Evolutionary conservation across 2,113 vertebrate genomes (phyloP).

Genomic region (Coreoperca whiteheadi): DNA sequence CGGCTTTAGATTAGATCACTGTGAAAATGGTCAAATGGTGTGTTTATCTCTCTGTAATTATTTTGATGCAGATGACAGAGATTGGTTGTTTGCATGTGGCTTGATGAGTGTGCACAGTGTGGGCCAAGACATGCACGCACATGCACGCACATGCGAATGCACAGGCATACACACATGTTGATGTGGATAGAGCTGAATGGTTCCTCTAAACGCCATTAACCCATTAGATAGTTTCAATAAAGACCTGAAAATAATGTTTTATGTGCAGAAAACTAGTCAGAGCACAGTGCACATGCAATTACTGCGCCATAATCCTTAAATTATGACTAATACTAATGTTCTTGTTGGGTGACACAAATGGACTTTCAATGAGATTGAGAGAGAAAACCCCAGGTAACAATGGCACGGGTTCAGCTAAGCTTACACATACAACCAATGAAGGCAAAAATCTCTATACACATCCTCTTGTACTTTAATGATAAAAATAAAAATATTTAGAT

Average conservation of each 20-base stretch:
- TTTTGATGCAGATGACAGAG: conserved; percentile 80
- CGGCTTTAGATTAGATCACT: conserved; percentile 80
- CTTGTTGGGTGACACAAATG: conserved; percentile 79
- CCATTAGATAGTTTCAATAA: conserved; percentile 82
- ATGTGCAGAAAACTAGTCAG: conserved; percentile 50
- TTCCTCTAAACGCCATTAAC: conserved; percentile 82
- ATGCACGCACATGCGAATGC: conserved; percentile 14
- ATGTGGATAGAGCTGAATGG: conserved; percentile 65
- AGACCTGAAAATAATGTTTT: conserved; percentile 66
- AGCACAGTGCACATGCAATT: conserved; percentile 58
- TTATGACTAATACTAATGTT: conserved; percentile 74
- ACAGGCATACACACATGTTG: conserved; percentile 24
- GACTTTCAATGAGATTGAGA: conserved; percentile 84
- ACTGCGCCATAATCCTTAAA: conserved; percentile 47
- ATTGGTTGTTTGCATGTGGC: conserved; percentile 75
- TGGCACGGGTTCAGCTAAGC: conserved; percentile 26
- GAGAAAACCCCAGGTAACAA: conserved; percentile 54
- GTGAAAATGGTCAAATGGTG: conserved; percentile 79
- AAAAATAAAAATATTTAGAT: neutral
- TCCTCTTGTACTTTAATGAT: neutral
- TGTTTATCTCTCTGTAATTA: conserved; percentile 82
- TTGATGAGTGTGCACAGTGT: conserved; percentile 60
- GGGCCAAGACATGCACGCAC: conserved; percentile 44
- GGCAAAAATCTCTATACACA: conserved; percentile 1
- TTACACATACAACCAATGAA: conserved; percentile 25